Evolutionary conservation across 2,888 invertebrate species (phyloP), one percentile per base, ranked within the genome.

Genomic region (Lobophora halterata): DNA sequence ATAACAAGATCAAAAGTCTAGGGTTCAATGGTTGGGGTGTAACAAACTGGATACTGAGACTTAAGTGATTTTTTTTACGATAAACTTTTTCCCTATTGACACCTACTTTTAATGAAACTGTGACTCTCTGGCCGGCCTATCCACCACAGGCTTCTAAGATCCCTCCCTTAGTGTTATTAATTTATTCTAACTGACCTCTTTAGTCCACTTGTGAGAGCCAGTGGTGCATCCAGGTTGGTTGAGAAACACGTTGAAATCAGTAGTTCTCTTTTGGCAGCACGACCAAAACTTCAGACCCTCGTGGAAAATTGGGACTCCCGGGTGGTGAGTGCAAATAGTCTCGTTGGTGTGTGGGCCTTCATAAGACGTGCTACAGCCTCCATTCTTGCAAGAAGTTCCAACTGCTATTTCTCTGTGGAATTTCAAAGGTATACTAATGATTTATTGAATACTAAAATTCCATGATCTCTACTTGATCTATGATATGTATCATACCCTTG

Each of bases 221-320:
- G 89, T 88, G 2, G 90, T 89, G 69, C 99, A 99, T 0, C 99
- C 99, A 30, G 91, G 92, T 87, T 99, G 99, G 34, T 92, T 93
- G 36, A 99, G 88, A 69, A 99, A 99, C 1, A 90, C 91, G 37
- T 95, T 91, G 71, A 99, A 99, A 71, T 99, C 99, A 0, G 96
- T 93, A 0, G 99, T 99, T 65, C 93, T 92, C 63, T 93, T 94
- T 58, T 94, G 92, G 68, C 99, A 99, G 70, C 99, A 99, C 0
- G 97, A 94, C 98, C 98, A 99, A 77, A 92, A 99, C 73, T 99
- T 99, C 71, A 98, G 86, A 0, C 98, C 98, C 86, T 99, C 98
- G 61, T 99, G 98, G 74, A 99, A 99, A 29, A 99, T 90, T 0
- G 98, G 97, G 19, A 89, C 90, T 0, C 98, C 98, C 0, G 96